These are phyloP conservation scores for Tridacna gigas DNA, from an alignment of 2,888 invertebrate genomes.

Conservation along the genomic window DNA sequence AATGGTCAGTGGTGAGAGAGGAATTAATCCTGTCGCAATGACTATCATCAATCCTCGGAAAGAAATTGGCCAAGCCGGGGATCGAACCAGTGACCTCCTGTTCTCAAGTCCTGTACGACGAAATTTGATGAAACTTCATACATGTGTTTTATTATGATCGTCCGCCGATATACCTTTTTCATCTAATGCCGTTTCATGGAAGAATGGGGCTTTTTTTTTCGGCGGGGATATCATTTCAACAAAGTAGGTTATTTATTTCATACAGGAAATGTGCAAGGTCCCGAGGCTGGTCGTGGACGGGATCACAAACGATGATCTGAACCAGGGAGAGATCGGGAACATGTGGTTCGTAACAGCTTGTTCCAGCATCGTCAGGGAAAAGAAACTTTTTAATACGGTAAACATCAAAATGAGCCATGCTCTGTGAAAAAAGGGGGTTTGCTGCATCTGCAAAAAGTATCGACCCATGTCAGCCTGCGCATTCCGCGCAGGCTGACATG, in stretches of 20 bases:
- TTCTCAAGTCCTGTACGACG: too few species aligned
- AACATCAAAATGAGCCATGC: not conserved
- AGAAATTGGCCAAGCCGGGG: too few species aligned
- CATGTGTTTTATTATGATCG: too few species aligned
- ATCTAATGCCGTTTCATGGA: too few species aligned
- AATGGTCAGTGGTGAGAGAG: too few species aligned
- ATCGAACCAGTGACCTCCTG: too few species aligned
- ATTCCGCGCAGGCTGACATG: not conserved
- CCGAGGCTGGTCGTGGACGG: conserved; percentile 86
- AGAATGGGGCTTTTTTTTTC: too few species aligned
- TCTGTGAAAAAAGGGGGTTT: not conserved
- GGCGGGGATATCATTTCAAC: too few species aligned
- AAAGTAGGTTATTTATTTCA: not conserved
- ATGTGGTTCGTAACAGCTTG: conserved; percentile 88
- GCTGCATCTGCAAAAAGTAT: not conserved
- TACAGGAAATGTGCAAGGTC: conserved; percentile 86
- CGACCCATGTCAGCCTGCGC: not conserved
- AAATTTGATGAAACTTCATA: too few species aligned
- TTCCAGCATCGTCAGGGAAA: conserved; percentile 87
- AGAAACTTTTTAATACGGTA: conserved; percentile 86
- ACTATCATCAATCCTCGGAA: too few species aligned
- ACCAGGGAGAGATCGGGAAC: conserved; percentile 87
- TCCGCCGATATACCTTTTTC: too few species aligned
- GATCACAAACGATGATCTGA: conserved; percentile 85
- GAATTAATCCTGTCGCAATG: too few species aligned